phyloP scores from a whole-genome alignment of 37 sponge, comb jelly and placozoan species.

The Beroe ovata region DNA sequence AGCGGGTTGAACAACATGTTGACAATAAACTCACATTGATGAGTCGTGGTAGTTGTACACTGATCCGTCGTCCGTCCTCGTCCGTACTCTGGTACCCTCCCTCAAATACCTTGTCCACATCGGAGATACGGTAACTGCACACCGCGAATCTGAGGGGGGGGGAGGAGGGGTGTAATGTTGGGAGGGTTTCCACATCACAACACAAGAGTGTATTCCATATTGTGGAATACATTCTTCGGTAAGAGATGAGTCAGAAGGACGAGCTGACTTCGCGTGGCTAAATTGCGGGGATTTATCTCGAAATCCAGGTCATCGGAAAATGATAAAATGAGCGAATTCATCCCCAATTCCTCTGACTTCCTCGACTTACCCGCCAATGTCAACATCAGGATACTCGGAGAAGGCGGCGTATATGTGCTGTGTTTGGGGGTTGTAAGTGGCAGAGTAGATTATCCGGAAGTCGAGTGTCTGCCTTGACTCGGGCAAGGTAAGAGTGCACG shows the following conservation, averaged over 20 bases:
- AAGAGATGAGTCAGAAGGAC: no score
- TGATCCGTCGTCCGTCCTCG: background rate
- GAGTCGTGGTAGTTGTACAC: background rate
- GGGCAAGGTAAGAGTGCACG: background rate
- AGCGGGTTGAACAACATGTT: no score
- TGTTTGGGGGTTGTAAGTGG: background rate
- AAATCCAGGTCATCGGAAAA: no score
- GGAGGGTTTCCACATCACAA: no score
- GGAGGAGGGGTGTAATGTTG: no score
- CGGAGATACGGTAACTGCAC: background rate
- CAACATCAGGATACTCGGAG: slow-evolving; percentile 23
- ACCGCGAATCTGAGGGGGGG: slow-evolving; percentile 26
- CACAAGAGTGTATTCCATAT: no score
- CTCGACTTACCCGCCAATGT: slow-evolving; percentile 31
- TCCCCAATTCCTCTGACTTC: no score
- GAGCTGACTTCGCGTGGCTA: no score
- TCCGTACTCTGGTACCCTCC: background rate
- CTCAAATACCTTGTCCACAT: slow-evolving; percentile 8
- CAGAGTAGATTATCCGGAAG: slow-evolving; percentile 3
- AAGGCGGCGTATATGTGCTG: background rate
- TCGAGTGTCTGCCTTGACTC: background rate
- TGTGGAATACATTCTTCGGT: no score
- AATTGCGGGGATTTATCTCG: no score
- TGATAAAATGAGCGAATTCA: no score
- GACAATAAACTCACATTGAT: slow-evolving; percentile 61